phyloP scores from a whole-genome alignment of 2,797 vertebrate genomes.

The Tokudaia tokunoshimensis region DNA sequence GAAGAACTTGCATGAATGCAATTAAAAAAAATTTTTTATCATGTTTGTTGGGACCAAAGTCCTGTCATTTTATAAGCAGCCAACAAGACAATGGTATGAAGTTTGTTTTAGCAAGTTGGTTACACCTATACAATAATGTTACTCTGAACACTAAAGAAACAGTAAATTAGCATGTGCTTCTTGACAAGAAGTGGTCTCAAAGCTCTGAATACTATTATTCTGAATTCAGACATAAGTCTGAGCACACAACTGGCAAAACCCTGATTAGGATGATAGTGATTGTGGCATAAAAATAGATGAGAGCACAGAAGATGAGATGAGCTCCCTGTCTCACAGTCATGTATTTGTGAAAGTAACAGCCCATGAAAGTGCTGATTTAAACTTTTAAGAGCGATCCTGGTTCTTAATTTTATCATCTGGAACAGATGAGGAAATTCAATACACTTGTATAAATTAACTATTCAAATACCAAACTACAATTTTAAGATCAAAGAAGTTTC shows the following conservation, averaged over 20 bases:
- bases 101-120: background rate
- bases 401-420: slow-evolving; percentile 19
- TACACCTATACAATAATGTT: background rate
- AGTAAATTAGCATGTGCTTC: background rate
- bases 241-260: background rate
- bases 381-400: background rate
- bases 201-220: slow-evolving; percentile 38
- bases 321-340: background rate
- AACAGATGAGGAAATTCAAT: background rate
- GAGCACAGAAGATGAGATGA: background rate
- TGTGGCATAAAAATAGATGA: slow-evolving; percentile 34
- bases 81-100: background rate
- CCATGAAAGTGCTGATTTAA: background rate
- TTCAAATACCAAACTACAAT: background rate
- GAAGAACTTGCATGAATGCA: slow-evolving; percentile 38
- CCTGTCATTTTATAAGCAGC: background rate
- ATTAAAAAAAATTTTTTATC: background rate
- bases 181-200: background rate
- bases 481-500: background rate
- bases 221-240: background rate
- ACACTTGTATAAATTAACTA: background rate
- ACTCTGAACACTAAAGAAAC: background rate
- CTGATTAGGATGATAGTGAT: background rate
- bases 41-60: background rate
- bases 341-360: background rate